Percentiles rank a stretch among this genome's conserved stretches.
Evolutionary conservation across 2,888 invertebrate genomes (phyloP).

Genomic region (Cotesia congregata): DNA sequence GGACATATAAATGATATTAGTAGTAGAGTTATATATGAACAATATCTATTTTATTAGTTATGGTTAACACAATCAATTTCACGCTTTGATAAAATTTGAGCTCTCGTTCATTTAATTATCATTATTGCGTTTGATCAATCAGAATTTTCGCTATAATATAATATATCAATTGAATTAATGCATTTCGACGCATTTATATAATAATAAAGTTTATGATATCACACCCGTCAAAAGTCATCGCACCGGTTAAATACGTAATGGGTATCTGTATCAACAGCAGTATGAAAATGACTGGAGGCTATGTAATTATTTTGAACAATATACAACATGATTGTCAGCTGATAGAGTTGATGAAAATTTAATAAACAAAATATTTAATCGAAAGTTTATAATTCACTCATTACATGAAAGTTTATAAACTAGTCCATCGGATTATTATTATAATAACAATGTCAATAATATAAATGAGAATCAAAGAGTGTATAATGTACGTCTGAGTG

Average conservation of each 20-base stretch:
- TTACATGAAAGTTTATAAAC: not conserved
- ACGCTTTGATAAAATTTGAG: not conserved
- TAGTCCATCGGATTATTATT: not conserved
- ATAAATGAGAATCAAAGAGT: slow-evolving; percentile 1
- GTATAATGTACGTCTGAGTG: not conserved
- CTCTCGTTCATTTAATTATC: not conserved
- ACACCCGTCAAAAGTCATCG: not conserved
- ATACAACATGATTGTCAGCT: not conserved
- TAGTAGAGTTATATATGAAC: slow-evolving; percentile 7
- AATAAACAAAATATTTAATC: slow-evolving; percentile 3
- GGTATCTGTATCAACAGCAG: not conserved
- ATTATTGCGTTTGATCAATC: not conserved
- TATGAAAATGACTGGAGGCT: not conserved
- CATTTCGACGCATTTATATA: not conserved
- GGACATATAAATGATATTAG: not conserved
- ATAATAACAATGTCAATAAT: not conserved
- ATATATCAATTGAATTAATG: not conserved
- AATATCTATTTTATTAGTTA: not conserved
- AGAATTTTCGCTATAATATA: not conserved
- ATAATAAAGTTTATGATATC: not conserved
- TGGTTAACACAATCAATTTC: not conserved
- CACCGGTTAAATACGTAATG: not conserved
- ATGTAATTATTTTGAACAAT: slow-evolving; percentile 1
- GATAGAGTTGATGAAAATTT: not conserved
- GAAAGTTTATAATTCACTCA: not conserved